Base-by-base conservation (phyloP, 2,797 vertebrate genomes). In the Syngnathus rostellatus region DNA sequence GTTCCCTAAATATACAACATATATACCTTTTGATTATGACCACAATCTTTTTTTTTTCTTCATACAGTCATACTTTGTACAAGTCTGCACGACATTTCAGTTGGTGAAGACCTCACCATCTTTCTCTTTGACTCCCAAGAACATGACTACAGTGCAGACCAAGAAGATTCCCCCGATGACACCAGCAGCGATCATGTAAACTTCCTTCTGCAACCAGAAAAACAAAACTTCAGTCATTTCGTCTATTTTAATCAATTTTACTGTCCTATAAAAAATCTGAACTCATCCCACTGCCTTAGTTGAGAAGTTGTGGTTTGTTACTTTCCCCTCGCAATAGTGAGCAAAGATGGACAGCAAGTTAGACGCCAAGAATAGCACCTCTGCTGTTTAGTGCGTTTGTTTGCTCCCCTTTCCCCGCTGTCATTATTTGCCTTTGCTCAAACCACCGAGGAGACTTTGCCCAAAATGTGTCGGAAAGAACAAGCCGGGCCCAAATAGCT, bases 111-210 rank as follows among this genome's bases (percentile, higher is more conserved):
- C 76, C 92, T 92, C 81, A 99, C 97, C 96, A 38, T 95, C 92
- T 87, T 73, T 91, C 87, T 99, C 96, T 84, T 90, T 96, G 69
- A 98, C 95, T 72, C 97, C 97, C 8, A 96, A 75, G 81, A 93
- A 91, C 88, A 99, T 94, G 73, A 94, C 77, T 45, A 89, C 2
- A 0, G 88, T 91, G 86, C 96, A 97, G 77, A 98, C 77, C 2
- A 97, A 83, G 68, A 97, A 98, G 25, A 93, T 89, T 59, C 89
- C 80, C 55, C 92, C 94, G 45, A 98, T 93, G 69, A 93, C 88
- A 0, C 93, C 92, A 0, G 95, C 95, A 46, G 97, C 94, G 8
- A 93, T 92, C 91, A 93, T 93, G 86, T 99, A 98, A 74, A 95
- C 89, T 75, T 92, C 90, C 71, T 89, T 92, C 96, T 99, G 87